Base-by-base conservation (phyloP, 1,140 invertebrate species). In the Brachionus angularis region DNA sequence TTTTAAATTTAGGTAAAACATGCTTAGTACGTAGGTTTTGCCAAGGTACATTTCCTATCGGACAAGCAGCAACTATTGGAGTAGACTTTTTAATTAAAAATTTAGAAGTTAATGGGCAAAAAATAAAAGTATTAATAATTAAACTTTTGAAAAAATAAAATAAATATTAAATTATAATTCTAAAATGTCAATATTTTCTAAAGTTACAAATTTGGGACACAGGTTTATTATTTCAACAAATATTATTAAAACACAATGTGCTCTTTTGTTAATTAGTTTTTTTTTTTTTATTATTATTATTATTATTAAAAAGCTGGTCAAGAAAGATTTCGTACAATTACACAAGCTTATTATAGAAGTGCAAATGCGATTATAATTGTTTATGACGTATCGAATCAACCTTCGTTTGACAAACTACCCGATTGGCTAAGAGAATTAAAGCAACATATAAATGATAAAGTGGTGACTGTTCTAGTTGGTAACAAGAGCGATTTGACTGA, bases 351-450 rank as follows among this genome's bases (percentile, higher is more conserved):
- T 81, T 99, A 98, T 79, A 85, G 96, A 81, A 96, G 96, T 55
- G 98, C 96, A 29, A 95, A 98, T 84, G 96, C 96, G 67, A 95
- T 98, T 39, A 94, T 99, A 77, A 92, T 99, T 61, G 96, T 99
- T 12, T 99, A 98, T 83, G 96, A 98, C 86, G 95, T 99, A 25
- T 94, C 91, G 52, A 97, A 91, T 83, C 94, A 93, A 27, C 25
- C 49, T 14, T 55, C 70, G 5, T 71, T 71, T 16, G 49, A 53
- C 16, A 29, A 52, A 2, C 31, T 71, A 7, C 52, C 70, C 10
- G 52, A 58, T 29, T 71, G 70, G 70, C 16, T 71, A 21, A 42
- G 53, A n/a, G 70, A 71, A 49, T 34, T 71, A 47, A 42, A 46
- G 21, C 34, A 42, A 16, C 49, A 71, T 58, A 31, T 46, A n/a